Evolutionary conservation across 1,140 invertebrate genomes (phyloP).

Genomic region (Galendromus occidentalis): DNA sequence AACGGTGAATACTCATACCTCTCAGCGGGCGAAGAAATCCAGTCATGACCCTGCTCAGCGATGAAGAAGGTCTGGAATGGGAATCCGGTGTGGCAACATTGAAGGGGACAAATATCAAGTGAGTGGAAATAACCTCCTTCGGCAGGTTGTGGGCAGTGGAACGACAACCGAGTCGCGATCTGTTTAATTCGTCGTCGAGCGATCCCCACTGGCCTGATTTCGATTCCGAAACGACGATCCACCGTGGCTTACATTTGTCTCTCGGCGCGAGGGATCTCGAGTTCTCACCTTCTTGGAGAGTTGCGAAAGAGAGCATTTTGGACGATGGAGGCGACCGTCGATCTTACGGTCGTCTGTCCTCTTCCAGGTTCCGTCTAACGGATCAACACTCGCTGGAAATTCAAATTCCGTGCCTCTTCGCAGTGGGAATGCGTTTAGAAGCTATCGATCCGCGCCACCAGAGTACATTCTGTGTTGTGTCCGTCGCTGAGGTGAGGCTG

Average conservation of each 20-base stretch:
- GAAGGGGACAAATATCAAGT: neutral
- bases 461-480: constrained; percentile 64
- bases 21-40: too few species aligned
- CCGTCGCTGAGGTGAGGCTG: constrained; percentile 54
- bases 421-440: constrained; percentile 71
- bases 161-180: too few species aligned
- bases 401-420: constrained; percentile 22
- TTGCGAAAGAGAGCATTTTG: too few species aligned
- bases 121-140: neutral
- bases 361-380: neutral
- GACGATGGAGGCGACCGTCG: too few species aligned
- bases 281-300: too few species aligned
- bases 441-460: constrained; percentile 80
- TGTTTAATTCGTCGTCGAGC: too few species aligned
- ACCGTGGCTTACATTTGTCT: too few species aligned
- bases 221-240: too few species aligned
- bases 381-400: constrained; percentile 1
- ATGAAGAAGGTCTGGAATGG: neutral
- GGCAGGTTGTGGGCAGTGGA: too few species aligned
- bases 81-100: neutral
- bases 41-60: neutral
- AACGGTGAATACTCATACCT: too few species aligned
- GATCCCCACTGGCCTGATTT: too few species aligned
- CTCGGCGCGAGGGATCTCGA: too few species aligned
- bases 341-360: neutral